These are phyloP conservation scores for Acleris emargana DNA, from an alignment of 2,888 invertebrate species.

Conservation along the genomic window DNA sequence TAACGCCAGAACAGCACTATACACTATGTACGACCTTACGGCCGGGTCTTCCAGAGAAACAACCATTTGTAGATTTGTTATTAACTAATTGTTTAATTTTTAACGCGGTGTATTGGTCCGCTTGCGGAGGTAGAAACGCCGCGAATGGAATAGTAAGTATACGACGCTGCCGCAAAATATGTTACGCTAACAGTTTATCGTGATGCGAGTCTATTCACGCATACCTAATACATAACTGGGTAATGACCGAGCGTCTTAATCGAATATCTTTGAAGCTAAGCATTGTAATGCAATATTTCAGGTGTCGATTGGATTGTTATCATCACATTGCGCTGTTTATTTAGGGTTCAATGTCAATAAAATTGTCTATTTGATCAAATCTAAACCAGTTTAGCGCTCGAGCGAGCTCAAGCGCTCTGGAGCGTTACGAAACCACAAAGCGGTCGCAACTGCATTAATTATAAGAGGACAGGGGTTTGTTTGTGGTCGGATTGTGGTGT, in stretches of 20 bases:
- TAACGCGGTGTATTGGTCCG: conserved; percentile 1
- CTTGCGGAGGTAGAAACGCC: conserved; percentile 14
- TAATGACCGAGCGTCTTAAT: neutral
- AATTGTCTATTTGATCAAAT: conserved; percentile 4
- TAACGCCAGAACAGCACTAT: conserved; percentile 65
- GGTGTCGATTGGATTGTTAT: neutral
- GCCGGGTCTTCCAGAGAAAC: conserved; percentile 54
- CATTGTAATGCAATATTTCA: conserved; percentile 10
- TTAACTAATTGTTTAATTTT: neutral
- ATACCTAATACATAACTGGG: conserved; percentile 21
- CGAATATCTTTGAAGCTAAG: neutral
- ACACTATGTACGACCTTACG: conserved; percentile 66
- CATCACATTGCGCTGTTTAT: neutral
- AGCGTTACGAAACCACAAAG: neutral
- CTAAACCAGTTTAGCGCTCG: conserved; percentile 5
- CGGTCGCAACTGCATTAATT: neutral
- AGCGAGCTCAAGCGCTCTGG: neutral
- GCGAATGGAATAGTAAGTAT: conserved; percentile 14
- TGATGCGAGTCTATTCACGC: conserved; percentile 24
- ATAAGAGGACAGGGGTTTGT: neutral
- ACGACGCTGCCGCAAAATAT: conserved; percentile 13
- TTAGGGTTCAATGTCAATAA: conserved; percentile 12
- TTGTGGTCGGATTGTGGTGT: neutral
- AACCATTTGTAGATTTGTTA: conserved; percentile 48
- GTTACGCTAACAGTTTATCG: conserved; percentile 17